Conservation (phyloP, 2,113 vertebrate species). For the Lipotes vexillifer region DNA sequence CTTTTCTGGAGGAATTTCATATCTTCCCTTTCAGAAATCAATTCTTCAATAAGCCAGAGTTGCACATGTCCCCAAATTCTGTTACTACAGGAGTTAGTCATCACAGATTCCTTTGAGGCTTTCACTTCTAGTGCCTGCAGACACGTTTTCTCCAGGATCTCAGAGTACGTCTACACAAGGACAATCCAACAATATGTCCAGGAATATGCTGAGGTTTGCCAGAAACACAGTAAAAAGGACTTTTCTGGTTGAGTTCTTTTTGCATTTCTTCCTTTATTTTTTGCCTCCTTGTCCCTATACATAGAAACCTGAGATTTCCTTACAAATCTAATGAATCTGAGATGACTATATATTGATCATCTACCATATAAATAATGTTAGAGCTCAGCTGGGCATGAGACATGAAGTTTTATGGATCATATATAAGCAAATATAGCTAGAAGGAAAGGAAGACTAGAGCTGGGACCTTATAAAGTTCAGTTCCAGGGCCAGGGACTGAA, state of each 20-base stretch:
- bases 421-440: background rate
- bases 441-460: background rate
- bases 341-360: background rate
- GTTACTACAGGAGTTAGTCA: background rate
- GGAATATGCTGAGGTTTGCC: background rate
- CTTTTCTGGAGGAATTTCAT: background rate
- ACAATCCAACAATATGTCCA: background rate
- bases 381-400: background rate
- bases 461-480: background rate
- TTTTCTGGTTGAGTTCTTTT: background rate
- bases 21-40: background rate
- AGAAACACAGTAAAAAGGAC: background rate
- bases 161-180: background rate
- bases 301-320: background rate
- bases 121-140: background rate
- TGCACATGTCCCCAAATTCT: background rate
- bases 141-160: background rate
- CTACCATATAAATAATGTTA: background rate
- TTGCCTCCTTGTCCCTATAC: background rate
- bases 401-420: background rate
- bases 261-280: background rate
- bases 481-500: background rate
- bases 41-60: background rate
- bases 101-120: background rate
- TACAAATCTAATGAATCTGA: background rate